Conservation (phyloP, 1,140 invertebrate species). For the Aphaenogaster rudis region DNA sequence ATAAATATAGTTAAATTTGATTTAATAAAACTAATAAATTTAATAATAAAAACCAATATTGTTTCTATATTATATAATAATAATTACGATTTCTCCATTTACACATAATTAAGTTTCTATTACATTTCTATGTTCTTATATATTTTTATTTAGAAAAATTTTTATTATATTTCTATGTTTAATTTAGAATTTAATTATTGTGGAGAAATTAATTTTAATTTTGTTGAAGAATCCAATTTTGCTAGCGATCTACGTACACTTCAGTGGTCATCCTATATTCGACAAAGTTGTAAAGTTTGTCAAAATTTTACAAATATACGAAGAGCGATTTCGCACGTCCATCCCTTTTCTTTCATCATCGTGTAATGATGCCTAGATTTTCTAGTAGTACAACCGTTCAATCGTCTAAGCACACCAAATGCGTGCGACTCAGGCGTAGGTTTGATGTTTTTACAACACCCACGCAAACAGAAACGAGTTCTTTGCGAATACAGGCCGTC, state of each 20-base stretch:
- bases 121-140: background rate
- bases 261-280: background rate
- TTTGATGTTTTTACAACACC: constrained; percentile 22
- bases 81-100: background rate
- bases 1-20: background rate
- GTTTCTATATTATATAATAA: background rate
- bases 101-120: background rate
- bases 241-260: background rate
- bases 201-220: background rate
- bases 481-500: background rate
- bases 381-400: background rate
- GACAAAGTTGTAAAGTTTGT: background rate
- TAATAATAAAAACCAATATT: constrained; percentile 12
- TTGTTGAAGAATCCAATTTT: background rate
- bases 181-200: background rate
- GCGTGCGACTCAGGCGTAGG: constrained; percentile 6
- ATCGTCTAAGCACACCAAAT: constrained; percentile 27
- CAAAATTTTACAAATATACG: background rate
- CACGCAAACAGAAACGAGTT: constrained; percentile 21
- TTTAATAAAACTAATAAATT: constrained; percentile 11
- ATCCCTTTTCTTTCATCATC: constrained; percentile 14
- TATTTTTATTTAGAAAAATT: background rate
- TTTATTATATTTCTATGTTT: background rate
- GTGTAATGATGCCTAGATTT: constrained; percentile 24
- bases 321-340: background rate